Evolutionary conservation across 2,888 invertebrate genomes (phyloP), one percentile per base, ranked within the genome.

Genomic region (Taphrorychus bicolor): DNA sequence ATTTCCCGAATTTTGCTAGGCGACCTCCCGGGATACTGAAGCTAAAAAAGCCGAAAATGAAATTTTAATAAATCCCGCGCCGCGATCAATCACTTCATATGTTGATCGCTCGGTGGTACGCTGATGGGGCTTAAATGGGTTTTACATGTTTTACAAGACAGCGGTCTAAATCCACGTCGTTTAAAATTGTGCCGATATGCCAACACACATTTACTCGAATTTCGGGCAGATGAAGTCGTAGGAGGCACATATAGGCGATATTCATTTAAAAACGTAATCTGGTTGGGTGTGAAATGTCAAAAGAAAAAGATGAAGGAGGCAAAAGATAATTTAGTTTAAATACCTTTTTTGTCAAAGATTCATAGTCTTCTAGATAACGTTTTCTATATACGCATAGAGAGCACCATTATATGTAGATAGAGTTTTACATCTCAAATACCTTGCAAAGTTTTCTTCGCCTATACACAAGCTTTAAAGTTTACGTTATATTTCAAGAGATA

Each of bases 121-220:
- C 17, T 45, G 45, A 45, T 45, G 16, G 45, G 45, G 45, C 45
- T 45, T 51, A 51, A 51, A 51, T 51, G 19, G 51, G 51, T 21
- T 51, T 51, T 51, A 18, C 51, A 22, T 51, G 51, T 51, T 51
- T 51, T 45, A 45, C 45, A 45, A 45, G 45, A 45, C 17, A 17
- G 45, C 14, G 45, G 45, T 45, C 45, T 45, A 7, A 14, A 45
- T 45, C 45, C 45, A 17, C 17, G 45, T 17, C 45, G 17, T 45
- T 45, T 45, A 45, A 45, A 45, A 45, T 45, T 45, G 32, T 32
- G n/a, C n/a, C n/a, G 32, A 32, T 32, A 32, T 32, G 32, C 32
- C 32, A 32, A 32, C 32, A 32, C 32, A 11, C 9, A 9, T 32
- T 7, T 11, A 11, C 11, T 7, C 11, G 32, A 32, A 32, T 32